These are phyloP conservation scores for Numenius arquata DNA, from an alignment of 2,113 vertebrate species.

Conservation along the genomic window DNA sequence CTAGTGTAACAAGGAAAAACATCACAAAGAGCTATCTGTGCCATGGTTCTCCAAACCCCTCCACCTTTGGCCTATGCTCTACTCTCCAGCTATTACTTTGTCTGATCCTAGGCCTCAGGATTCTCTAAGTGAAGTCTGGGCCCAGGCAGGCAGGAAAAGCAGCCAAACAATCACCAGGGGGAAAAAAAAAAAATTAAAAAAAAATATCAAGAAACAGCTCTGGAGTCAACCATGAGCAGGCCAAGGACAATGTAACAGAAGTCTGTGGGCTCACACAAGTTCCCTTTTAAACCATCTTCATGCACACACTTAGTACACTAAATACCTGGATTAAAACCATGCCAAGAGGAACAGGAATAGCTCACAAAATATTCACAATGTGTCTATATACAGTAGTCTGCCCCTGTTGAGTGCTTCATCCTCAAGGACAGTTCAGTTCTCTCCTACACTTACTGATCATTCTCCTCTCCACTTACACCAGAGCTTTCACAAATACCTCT, in stretches of 20 bases:
- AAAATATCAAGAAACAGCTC: not conserved
- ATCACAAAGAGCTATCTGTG: not conserved
- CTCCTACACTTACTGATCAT: too few relatives aligned
- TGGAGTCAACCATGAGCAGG: not conserved
- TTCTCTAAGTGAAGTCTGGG: not conserved
- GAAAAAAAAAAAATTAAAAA: too few relatives aligned
- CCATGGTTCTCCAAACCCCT: not conserved
- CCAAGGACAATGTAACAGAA: not conserved
- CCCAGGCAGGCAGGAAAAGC: not conserved
- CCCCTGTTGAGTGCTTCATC: too few relatives aligned
- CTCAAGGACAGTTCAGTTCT: not conserved
- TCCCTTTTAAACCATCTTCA: not conserved
- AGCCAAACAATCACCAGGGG: not conserved
- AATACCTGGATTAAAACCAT: not conserved
- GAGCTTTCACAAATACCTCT: not conserved
- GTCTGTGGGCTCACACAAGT: not conserved
- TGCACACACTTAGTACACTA: not conserved
- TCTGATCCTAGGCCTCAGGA: not conserved
- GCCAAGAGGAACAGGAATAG: not conserved
- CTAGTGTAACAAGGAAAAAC: not conserved
- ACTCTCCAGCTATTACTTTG: not conserved
- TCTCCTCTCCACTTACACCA: not conserved
- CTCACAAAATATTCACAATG: not conserved
- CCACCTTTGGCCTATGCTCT: not conserved
- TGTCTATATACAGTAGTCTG: too few relatives aligned